Percentiles rank a stretch among this genome's conserved stretches.
Conservation (phyloP, 2,113 vertebrate species). For the Scatophagus argus region DNA sequence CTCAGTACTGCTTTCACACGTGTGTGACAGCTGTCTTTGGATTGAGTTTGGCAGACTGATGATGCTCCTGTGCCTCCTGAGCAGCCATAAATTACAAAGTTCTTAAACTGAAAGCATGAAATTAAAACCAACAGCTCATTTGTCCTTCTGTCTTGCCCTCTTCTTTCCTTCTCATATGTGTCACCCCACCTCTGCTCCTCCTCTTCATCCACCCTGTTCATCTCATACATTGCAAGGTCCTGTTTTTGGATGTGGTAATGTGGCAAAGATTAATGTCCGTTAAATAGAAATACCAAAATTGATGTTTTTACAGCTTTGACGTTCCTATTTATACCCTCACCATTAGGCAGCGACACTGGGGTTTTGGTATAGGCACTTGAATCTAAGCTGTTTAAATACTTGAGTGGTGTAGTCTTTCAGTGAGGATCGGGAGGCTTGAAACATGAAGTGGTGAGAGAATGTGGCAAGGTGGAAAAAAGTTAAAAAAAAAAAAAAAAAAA, state of each 20-base stretch:
- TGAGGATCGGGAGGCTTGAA: slow-evolving; percentile 14
- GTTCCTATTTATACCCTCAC: slow-evolving; percentile 35
- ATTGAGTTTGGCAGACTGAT: background rate
- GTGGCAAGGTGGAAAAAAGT: background rate
- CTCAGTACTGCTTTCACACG: background rate
- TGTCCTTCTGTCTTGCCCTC: slow-evolving; percentile 22
- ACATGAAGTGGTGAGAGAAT: background rate
- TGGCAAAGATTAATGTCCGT: slow-evolving; percentile 52
- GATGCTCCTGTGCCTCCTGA: background rate
- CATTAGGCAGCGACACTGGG: slow-evolving; percentile 5
- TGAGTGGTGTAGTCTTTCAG: slow-evolving; percentile 60
- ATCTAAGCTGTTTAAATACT: slow-evolving; percentile 44
- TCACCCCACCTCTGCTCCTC: background rate
- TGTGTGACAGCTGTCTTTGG: background rate
- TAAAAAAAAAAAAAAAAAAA: background rate
- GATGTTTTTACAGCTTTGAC: slow-evolving; percentile 42
- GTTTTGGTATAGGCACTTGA: slow-evolving; percentile 24
- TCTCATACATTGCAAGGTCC: background rate
- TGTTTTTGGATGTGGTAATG: slow-evolving; percentile 66
- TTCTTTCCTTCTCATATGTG: background rate
- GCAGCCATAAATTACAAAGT: background rate
- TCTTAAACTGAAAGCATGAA: background rate
- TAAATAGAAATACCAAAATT: slow-evolving; percentile 52
- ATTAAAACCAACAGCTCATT: slow-evolving; percentile 17
- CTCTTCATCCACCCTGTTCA: slow-evolving; percentile 8